phyloP scores from a whole-genome alignment of 2,888 invertebrate genomes.

The Crossocerus cetratus region DNA sequence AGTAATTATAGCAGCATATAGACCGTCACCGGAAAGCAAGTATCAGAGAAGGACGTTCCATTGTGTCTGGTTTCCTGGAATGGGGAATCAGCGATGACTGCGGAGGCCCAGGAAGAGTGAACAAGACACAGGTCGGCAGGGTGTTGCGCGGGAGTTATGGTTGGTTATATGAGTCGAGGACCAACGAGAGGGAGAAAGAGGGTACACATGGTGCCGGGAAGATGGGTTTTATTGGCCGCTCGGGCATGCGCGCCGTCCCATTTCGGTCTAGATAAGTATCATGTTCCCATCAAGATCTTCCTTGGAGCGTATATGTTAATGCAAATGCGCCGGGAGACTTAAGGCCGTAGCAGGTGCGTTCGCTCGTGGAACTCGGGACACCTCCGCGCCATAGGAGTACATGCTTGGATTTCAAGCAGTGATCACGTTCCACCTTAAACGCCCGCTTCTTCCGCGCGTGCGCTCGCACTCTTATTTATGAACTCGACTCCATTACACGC shows the following conservation, averaged over 20 bases:
- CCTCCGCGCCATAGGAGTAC: neutral
- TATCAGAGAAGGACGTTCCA: too few relatives aligned
- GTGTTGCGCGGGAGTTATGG: slow-evolving; percentile 1
- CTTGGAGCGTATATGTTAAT: slow-evolving; percentile 36
- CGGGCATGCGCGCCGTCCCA: slow-evolving; percentile 34
- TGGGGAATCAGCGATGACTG: neutral
- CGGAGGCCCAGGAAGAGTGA: neutral
- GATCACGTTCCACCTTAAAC: too few relatives aligned
- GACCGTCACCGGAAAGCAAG: too few relatives aligned
- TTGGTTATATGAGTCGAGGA: neutral
- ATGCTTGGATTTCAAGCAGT: too few relatives aligned
- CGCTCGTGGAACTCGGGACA: slow-evolving; percentile 36
- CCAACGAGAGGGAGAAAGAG: slow-evolving; percentile 13
- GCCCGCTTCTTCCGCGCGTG: too few relatives aligned
- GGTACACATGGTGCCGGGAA: slow-evolving; percentile 4
- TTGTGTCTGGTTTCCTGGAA: neutral
- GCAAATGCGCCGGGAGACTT: slow-evolving; percentile 44
- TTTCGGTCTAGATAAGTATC: slow-evolving; percentile 49
- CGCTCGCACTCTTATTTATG: too few relatives aligned
- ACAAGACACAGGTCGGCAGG: neutral
- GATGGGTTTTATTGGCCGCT: slow-evolving; percentile 28
- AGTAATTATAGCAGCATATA: too few relatives aligned
- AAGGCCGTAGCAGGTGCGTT: slow-evolving; percentile 45
- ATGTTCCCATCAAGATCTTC: slow-evolving; percentile 46
- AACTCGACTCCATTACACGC: too few relatives aligned